Percentiles rank a stretch among this genome's conserved stretches.
These are phyloP conservation scores for Luscinia luscinia DNA, from an alignment of 2,797 vertebrate genomes.

Conservation along the genomic window DNA sequence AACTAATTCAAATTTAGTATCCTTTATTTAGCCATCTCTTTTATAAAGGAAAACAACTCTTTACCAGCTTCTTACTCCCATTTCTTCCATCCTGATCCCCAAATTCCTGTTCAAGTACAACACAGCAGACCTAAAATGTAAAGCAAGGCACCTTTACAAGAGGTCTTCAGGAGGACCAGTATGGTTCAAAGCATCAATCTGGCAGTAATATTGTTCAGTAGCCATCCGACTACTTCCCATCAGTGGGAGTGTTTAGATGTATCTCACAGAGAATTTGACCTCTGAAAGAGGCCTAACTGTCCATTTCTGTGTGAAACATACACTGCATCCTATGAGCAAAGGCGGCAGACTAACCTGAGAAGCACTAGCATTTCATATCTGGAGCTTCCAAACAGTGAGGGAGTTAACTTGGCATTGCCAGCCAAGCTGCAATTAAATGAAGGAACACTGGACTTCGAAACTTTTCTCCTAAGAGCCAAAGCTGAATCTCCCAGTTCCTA, in stretches of 20 bases:
- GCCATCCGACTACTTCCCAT: background rate
- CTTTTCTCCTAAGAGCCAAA: background rate
- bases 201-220: background rate
- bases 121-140: background rate
- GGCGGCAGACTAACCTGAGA: background rate
- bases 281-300: background rate
- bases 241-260: background rate
- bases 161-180: background rate
- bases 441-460: background rate
- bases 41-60: background rate
- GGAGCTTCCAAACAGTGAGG: conserved; percentile 53
- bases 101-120: background rate
- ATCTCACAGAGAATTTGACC: background rate
- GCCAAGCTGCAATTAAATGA: background rate
- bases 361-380: background rate
- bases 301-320: conserved; percentile 28
- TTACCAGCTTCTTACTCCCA: background rate
- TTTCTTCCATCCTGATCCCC: background rate
- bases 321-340: background rate
- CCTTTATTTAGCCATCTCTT: background rate
- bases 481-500: background rate
- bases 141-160: background rate
- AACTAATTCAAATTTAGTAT: background rate
- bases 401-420: background rate
- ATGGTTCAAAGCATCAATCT: background rate